Evolutionary conservation across 2,113 vertebrate genomes (phyloP).

Genomic region (Scolopax mira): DNA sequence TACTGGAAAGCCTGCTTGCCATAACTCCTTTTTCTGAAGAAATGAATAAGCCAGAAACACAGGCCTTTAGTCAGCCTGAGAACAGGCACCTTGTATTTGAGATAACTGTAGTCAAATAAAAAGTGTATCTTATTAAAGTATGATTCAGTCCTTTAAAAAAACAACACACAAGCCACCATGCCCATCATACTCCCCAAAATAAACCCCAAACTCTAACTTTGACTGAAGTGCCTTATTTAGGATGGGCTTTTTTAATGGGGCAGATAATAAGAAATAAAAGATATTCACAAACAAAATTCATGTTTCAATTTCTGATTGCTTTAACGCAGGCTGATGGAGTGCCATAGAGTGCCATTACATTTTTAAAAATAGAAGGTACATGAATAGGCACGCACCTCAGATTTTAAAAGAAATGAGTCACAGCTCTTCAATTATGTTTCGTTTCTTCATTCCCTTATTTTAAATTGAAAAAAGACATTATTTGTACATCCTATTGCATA

Average conservation of each 20-base stretch:
- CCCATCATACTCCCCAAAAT: fast-evolving
- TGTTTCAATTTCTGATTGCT: not conserved
- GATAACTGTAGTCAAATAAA: not conserved
- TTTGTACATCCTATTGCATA: not conserved
- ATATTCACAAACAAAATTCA: slow-evolving; percentile 4
- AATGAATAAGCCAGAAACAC: not conserved
- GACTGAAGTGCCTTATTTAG: not conserved
- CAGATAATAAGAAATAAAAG: not conserved
- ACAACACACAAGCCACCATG: not conserved
- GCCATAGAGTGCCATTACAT: not conserved
- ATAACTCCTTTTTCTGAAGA: not conserved
- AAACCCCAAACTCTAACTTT: not conserved
- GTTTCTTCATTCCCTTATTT: not conserved
- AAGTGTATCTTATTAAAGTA: not conserved
- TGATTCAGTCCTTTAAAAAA: not conserved
- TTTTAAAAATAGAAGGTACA: slow-evolving; percentile 32
- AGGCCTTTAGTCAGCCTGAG: not conserved
- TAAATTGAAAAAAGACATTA: not conserved
- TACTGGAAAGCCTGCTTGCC: not conserved
- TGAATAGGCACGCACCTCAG: slow-evolving; percentile 24
- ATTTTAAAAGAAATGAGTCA: slow-evolving; percentile 37
- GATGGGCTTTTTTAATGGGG: not conserved
- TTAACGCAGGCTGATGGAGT: not conserved
- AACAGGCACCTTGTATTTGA: not conserved
- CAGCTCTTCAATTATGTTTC: not conserved